Base-by-base conservation (phyloP, 1,140 invertebrate genomes). In the Thrips palmi region DNA sequence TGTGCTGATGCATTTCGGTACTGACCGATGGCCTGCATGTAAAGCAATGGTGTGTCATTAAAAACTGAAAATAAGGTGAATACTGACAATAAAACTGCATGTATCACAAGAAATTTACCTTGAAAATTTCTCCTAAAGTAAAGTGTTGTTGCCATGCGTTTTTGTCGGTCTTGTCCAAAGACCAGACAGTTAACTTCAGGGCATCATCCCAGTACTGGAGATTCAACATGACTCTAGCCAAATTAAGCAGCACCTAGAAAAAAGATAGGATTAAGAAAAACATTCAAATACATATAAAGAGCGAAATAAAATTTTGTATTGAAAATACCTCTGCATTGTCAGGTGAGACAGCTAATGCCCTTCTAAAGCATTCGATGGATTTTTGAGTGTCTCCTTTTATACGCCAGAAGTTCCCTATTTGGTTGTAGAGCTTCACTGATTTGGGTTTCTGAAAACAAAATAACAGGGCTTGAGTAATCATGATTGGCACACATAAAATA, bases 111-210 rank as follows among this genome's bases (percentile, higher is more conserved):
- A n/a, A n/a, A 7, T 29, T 37, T 45, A 63, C 62, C 54, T 80
- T 80, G 47, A 81, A 79, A 55, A 81, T 81, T 60, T 82, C 76
- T 19, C 77, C 83, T 11, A 87, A 63, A 7, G 81, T 87, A 50
- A 86, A 84, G 58, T 87, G 85, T 53, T 88, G 83, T 49, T 83
- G 74, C 85, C 85, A 89, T 0, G 83, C 77, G 53, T 76, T 82
- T 45, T 78, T 72, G 53, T 84, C 80, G 51, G 84, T 80, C 27
- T 81, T 67, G 46, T 80, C 55, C 37, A 72, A 53, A 3, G 65
- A 81, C 35, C 77, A 65, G 38, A 79, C 65, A 23, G 81, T 83
- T 38, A 89, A 63, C 52, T 80, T 84, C 36, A 85, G 82, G 17
- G 85, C 83, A 59, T 88, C 84, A 52, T 88, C 83, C 30, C 87